Base-by-base conservation (phyloP, 2,888 invertebrate species). In the Mimachlamys varia region DNA sequence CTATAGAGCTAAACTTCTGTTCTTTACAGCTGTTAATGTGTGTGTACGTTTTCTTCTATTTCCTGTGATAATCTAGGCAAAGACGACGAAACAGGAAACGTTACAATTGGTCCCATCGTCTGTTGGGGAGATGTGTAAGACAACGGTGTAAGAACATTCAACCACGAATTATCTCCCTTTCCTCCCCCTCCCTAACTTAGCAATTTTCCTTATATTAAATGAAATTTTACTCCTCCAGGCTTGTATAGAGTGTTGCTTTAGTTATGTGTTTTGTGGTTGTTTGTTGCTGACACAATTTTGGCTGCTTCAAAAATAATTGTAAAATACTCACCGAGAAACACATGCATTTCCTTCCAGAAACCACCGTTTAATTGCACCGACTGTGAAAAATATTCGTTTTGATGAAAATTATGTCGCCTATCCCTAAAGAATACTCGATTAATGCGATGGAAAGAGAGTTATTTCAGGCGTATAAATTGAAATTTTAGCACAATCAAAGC, bases 151-250 rank as follows among this genome's bases (percentile, higher is more conserved):
- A 76, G 76, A 76, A 76, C n/a, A n/a, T 33, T 76, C 76, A 10
- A 76, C 76, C 76, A 76, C 17, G 76, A 76, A 76, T 33, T 76
- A 27, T 76, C 76, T 76, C 76, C 76, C 76, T 33, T 58, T n/a
- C 58, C n/a, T 58, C 13, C 33, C n/a, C 13, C 12, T 33, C 76
- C 33, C 27, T 33, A 76, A 33, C 76, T 33, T 76, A 76, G 0
- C 76, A 53, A 44, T 44, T 53, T 53, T 13, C 12, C 76, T 33
- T 76, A 33, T 2, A 76, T 76, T 13, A 76, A 76, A 76, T 44
- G 44, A 44, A 44, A 44, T 44, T 76, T 76, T 76, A 19, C 22
- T 27, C 76, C 33, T 76, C 33, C 76, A 76, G 27, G 76, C 76
- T 76, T 76, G 12, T 76, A 76, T n/a, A 0, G 58, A 58, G n/a